phyloP scores from a whole-genome alignment of 2,888 invertebrate species.

The Volucella zonaria region DNA sequence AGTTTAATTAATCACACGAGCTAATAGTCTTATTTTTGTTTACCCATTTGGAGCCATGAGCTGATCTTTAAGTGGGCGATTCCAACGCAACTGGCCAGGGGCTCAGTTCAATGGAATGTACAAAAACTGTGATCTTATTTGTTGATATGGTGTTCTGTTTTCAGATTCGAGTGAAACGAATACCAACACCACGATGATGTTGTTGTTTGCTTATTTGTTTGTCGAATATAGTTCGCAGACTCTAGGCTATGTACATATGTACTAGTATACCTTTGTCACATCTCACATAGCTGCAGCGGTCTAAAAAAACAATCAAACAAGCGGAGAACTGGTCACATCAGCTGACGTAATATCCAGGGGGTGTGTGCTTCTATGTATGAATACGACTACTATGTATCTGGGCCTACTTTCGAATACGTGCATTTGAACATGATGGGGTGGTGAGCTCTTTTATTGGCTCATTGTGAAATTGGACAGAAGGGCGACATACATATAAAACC shows the following conservation, averaged over 20 bases:
- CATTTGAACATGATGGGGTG: conserved; percentile 23
- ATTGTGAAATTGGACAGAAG: conserved; percentile 23
- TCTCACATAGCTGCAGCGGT: too few relatives aligned
- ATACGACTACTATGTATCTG: neutral
- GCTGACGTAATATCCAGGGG: conserved; percentile 49
- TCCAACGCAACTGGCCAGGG: conserved; percentile 6
- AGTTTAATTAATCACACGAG: conserved; percentile 48
- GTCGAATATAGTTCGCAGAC: conserved; percentile 28
- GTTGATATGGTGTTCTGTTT: conserved; percentile 24
- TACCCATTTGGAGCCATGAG: conserved; percentile 21
- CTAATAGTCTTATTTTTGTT: conserved; percentile 62
- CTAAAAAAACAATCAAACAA: conserved; percentile 25
- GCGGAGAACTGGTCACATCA: conserved; percentile 5
- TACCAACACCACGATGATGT: conserved; percentile 36
- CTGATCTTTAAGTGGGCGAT: conserved; percentile 39
- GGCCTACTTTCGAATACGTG: conserved; percentile 9
- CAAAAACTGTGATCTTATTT: conserved; percentile 30
- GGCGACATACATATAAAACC: neutral
- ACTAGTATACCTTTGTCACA: too few relatives aligned
- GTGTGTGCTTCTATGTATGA: conserved; percentile 21
- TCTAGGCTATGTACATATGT: neutral
- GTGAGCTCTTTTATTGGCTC: conserved; percentile 2
- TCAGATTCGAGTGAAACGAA: conserved; percentile 4
- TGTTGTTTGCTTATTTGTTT: conserved; percentile 59
- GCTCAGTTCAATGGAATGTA: conserved; percentile 39